These are phyloP conservation scores for Tetraneura akinire DNA, from an alignment of 1,140 invertebrate species.

Conservation along the genomic window DNA sequence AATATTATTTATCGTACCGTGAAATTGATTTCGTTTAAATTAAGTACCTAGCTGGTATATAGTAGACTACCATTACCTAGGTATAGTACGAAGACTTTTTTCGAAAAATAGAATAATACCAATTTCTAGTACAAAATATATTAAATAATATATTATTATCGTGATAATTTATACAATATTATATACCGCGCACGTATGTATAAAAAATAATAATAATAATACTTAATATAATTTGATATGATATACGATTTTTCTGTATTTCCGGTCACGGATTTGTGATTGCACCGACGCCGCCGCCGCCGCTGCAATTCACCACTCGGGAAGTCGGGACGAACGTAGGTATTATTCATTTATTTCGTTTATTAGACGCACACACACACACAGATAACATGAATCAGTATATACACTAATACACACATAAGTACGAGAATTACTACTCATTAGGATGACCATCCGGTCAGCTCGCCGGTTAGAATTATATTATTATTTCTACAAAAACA, in stretches of 20 bases:
- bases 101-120: too few species aligned
- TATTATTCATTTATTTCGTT: not conserved
- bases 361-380: too few species aligned
- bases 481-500: conserved; percentile 7
- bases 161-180: too few species aligned
- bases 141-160: too few species aligned
- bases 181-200: not conserved
- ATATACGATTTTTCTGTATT: conserved; percentile 2
- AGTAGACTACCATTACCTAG: too few species aligned
- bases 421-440: not conserved
- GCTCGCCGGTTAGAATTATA: not conserved
- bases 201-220: conserved; percentile 1
- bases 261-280: conserved; percentile 44
- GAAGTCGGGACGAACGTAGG: not conserved
- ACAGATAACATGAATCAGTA: not conserved
- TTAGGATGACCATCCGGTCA: conserved; percentile 10
- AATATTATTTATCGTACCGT: conserved; percentile 20
- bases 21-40: conserved; percentile 33
- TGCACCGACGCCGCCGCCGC: not conserved
- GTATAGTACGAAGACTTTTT: too few species aligned
- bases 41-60: too few species aligned
- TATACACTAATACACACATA: not conserved
- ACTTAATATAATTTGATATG: too few species aligned
- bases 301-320: conserved; percentile 8
- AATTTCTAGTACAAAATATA: too few species aligned